Percentiles rank a stretch among this genome's conserved stretches.
Evolutionary conservation across 2,113 vertebrate species (phyloP).

Genomic region (Alexandromys fortis): DNA sequence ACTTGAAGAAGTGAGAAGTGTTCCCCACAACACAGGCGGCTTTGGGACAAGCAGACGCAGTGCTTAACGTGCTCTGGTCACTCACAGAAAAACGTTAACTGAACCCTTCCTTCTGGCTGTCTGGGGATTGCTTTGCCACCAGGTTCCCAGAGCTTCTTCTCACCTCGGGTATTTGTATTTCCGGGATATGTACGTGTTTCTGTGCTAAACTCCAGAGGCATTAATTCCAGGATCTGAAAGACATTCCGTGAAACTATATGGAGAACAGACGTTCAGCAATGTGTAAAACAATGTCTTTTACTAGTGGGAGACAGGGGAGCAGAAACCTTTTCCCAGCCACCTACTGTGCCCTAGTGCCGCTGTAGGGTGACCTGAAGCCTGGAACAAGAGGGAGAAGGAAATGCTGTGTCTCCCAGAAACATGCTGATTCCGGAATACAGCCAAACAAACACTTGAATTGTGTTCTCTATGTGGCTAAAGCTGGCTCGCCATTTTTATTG

Average conservation of each 20-base stretch:
- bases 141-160: background rate
- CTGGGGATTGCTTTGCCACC: background rate
- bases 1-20: background rate
- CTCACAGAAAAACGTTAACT: background rate
- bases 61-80: background rate
- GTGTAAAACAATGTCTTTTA: background rate
- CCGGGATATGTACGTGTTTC: background rate
- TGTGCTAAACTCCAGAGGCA: background rate
- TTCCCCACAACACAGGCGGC: background rate
- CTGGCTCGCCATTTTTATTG: background rate
- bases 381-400: background rate
- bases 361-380: background rate
- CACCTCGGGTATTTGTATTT: background rate
- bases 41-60: background rate
- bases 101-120: background rate
- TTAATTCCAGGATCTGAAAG: conserved; percentile 24
- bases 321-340: background rate
- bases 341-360: background rate
- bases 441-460: background rate
- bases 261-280: background rate
- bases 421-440: background rate
- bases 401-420: background rate
- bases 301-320: background rate
- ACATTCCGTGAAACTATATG: background rate
- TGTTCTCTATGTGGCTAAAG: background rate